Evolutionary conservation across 2,113 vertebrate genomes (phyloP).

Genomic region (Neotoma lepida): DNA sequence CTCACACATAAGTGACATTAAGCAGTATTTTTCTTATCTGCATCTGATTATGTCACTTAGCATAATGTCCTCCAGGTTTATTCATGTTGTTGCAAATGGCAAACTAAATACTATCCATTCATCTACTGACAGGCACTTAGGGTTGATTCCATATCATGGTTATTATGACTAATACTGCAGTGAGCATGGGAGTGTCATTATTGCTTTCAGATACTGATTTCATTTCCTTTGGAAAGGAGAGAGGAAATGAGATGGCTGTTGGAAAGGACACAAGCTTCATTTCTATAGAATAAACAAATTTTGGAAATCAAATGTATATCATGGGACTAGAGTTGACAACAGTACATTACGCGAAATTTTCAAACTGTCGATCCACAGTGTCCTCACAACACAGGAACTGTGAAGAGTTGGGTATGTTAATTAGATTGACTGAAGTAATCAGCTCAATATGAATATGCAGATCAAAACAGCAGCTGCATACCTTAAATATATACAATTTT

Average conservation of each 20-base stretch:
- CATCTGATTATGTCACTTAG: background rate
- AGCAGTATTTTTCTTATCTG: background rate
- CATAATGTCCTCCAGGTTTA: background rate
- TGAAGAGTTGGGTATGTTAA: background rate
- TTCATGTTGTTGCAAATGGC: background rate
- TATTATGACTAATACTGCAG: background rate
- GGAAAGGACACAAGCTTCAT: background rate
- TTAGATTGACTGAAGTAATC: background rate
- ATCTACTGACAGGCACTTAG: background rate
- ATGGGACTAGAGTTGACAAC: background rate
- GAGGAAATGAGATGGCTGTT: background rate
- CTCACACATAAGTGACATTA: background rate
- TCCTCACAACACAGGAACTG: background rate
- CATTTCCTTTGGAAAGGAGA: background rate
- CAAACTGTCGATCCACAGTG: background rate
- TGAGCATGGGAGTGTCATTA: background rate
- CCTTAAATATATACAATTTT: conserved; percentile 17
- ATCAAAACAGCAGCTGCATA: background rate
- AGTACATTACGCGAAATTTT: background rate
- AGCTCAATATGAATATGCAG: conserved; percentile 7
- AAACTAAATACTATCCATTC: background rate
- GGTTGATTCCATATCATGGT: background rate
- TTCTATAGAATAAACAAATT: background rate
- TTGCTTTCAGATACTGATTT: background rate
- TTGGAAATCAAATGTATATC: background rate